phyloP scores from a whole-genome alignment of 2,888 invertebrate species.

The Oeneis ivallda region DNA sequence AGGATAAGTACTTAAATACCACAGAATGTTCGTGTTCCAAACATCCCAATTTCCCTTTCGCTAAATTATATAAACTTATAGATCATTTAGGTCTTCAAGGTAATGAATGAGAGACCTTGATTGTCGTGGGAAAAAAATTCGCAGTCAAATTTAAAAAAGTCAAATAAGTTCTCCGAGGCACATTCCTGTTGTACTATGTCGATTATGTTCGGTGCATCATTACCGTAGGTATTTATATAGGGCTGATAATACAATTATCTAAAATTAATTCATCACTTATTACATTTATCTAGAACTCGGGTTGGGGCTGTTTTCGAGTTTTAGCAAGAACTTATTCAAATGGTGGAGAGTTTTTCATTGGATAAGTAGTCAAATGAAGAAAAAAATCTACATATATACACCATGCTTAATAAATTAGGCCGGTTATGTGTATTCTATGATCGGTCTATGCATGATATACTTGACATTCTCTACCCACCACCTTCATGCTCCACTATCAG shows the following conservation, averaged over 20 bases:
- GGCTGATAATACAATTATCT: constrained; percentile 46
- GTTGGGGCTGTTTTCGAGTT: no score
- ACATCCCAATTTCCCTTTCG: not conserved
- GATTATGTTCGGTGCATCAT: constrained; percentile 67
- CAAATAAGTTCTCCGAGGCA: constrained; percentile 58
- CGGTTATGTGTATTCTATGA: no score
- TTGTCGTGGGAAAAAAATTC: constrained; percentile 70
- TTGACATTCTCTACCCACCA: no score
- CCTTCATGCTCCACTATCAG: no score
- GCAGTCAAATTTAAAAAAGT: constrained; percentile 55
- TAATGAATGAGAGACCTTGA: constrained; percentile 44
- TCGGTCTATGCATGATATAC: no score
- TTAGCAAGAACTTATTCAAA: no score
- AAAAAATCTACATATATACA: no score
- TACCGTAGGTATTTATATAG: constrained; percentile 49
- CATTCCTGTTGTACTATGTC: constrained; percentile 64
- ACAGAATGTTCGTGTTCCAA: not conserved
- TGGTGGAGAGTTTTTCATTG: no score
- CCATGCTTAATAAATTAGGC: no score
- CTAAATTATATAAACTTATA: not conserved
- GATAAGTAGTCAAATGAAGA: no score
- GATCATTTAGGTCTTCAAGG: not conserved
- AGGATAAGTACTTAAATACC: not conserved
- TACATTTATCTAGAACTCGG: no score
- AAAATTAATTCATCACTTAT: no score